phyloP scores from a whole-genome alignment of 2,113 vertebrate species.

The Noturus placidus region DNA sequence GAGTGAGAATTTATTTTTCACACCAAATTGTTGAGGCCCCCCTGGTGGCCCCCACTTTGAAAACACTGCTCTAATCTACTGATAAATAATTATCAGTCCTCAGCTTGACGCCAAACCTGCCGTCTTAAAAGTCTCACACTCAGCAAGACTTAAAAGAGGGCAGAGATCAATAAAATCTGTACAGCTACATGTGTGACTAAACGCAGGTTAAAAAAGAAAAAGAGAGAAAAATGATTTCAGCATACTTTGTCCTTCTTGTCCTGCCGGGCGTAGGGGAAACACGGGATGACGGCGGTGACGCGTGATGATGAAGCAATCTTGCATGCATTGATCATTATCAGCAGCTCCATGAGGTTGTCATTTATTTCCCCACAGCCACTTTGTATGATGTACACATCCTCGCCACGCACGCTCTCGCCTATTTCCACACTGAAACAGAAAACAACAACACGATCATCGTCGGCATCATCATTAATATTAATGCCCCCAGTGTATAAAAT shows the following conservation, averaged over 20 bases:
- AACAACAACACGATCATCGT: not conserved
- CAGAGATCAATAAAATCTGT: conserved; percentile 1
- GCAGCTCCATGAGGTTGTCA: conserved; percentile 79
- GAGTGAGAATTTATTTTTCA: too few relatives aligned
- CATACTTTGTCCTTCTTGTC: conserved; percentile 82
- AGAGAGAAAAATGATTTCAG: not conserved
- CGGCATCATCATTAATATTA: not conserved
- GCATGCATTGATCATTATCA: conserved; percentile 82
- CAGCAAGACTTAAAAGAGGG: not conserved
- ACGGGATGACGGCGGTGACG: conserved; percentile 79
- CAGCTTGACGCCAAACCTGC: not conserved
- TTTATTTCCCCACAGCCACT: conserved; percentile 81
- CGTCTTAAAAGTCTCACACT: not conserved
- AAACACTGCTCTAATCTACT: not conserved
- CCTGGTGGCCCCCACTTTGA: too few relatives aligned
- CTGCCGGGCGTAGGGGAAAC: conserved; percentile 78
- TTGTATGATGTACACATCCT: conserved; percentile 80
- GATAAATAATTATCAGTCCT: not conserved
- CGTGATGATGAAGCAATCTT: conserved; percentile 79
- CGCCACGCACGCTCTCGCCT: conserved; percentile 78
- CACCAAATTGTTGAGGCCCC: too few relatives aligned
- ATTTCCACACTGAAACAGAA: conserved; percentile 73
- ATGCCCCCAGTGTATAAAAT: too few relatives aligned
- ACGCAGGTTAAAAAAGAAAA: not conserved
- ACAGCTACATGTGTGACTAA: not conserved